Base-by-base conservation (phyloP, 2,888 invertebrate species). In the Tridacna crocea region DNA sequence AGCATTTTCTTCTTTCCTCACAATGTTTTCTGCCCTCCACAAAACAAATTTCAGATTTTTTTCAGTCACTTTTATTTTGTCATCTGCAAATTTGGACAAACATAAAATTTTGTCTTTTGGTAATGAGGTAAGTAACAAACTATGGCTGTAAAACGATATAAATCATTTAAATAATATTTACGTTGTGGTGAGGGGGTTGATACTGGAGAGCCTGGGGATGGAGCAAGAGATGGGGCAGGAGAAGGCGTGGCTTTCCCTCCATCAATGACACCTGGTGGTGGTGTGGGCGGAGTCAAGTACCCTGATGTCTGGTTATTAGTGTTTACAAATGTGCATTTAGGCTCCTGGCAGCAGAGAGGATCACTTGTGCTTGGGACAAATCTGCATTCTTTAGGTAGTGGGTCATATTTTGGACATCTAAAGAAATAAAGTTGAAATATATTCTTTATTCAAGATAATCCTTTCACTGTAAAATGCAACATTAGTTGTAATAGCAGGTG, bases 311-410 rank as follows among this genome's bases (percentile, higher is more conserved):
- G 80, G 78, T 84, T 85, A 63, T 86, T 82, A 11, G 75, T 77
- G 68, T 84, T 80, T 13, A 63, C 48, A 74, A 86, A 87, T 0
- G 73, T 70, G 75, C 89, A 90, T 58, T 88, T 80, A n/a, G 90
- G 90, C 65, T 87, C 83, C 82, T 86, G 83, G 74, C 89, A 89
- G 81, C 89, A 89, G 0, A 87, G 78, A 48, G 90, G 90, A 74
- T 90, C 90, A n/a, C 72, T 74, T 19, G 88, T 84, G 75, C 88
- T 88, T 2, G 84, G 88, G 12, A 87, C 85, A 78, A 89, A 80
- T 19, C 68, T 27, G 68, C 90, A 90, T 61, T 84, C 78, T 0
- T 73, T 26, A 24, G 88, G 87, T 19, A 87, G 79, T 15, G 73
- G n/a, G 11, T 65, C 77, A 79, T 88, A 90, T n/a, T 58, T 63